Evolutionary conservation across 92 coral and sea anemone species (phyloP).

Genomic region (Bergia puertoricense): DNA sequence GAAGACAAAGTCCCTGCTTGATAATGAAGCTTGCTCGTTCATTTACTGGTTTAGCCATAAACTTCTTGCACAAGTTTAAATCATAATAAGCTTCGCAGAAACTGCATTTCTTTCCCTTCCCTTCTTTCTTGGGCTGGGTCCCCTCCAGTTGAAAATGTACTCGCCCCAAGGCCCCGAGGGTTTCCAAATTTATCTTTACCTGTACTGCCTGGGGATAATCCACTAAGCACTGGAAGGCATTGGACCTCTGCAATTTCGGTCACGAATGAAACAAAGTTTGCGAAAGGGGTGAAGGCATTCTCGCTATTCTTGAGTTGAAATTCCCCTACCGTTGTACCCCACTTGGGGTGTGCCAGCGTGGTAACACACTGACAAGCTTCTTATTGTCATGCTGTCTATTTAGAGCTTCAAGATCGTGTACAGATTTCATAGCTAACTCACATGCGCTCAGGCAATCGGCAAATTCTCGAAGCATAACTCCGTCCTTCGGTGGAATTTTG

Average conservation of each 20-base stretch:
- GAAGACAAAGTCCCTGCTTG: too few species aligned
- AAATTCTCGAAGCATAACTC: too few species aligned
- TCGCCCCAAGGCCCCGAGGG: constrained; percentile 24
- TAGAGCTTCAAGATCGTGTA: constrained; percentile 57
- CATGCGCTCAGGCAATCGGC: constrained; percentile 46
- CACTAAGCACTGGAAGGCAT: constrained; percentile 32
- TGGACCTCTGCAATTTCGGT: constrained; percentile 24
- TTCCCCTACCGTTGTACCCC: constrained; percentile 53
- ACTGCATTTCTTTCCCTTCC: constrained; percentile 2
- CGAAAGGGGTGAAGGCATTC: constrained; percentile 38
- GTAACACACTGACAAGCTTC: constrained; percentile 46
- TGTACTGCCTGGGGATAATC: constrained; percentile 21
- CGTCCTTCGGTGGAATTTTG: too few species aligned
- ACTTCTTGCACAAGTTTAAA: too few species aligned
- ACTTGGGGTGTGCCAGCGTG: constrained; percentile 57
- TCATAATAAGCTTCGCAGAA: too few species aligned
- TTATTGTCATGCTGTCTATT: constrained; percentile 57
- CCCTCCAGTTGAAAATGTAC: constrained; percentile 17
- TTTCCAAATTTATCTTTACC: constrained; percentile 3
- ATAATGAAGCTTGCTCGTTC: too few species aligned
- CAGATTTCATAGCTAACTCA: constrained; percentile 54
- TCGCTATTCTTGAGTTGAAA: constrained; percentile 46
- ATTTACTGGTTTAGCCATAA: too few species aligned
- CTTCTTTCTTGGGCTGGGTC: constrained; percentile 25
- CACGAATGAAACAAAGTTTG: constrained; percentile 28